Base-by-base conservation (phyloP, 1,140 invertebrate species). In the Ostrea denselamellosa region DNA sequence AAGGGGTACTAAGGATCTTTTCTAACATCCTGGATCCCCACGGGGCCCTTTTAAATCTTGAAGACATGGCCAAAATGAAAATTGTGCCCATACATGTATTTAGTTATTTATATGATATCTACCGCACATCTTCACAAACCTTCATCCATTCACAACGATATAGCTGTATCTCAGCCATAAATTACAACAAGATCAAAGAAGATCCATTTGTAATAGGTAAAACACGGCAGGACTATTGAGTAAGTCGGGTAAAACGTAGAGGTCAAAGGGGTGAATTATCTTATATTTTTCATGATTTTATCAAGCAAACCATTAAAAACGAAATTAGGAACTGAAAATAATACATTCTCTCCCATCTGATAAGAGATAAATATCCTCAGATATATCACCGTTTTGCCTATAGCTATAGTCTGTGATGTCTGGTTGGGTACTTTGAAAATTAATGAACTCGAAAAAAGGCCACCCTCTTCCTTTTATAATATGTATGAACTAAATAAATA, bases 171-270 rank as follows among this genome's bases (percentile, higher is more conserved):
- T 34, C 8, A 34, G 68, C 68, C 28, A 77, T 77, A 77, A 77
- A 77, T 77, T 77, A 28, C 25, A 34, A 77, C 56, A 4, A 77
- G 68, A 77, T 77, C 68, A 77, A 77, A 77, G 68, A 34, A 34
- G 28, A 77, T 9, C 25, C 68, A 34, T 77, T 77, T 77, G 68
- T 77, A 77, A 77, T 77, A 77, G 68, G 68, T 77, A 77, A 77
- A 77, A 77, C 68, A 77, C 28, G 25, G 12, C 25, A 25, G 68
- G 68, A 34, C 68, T 77, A 77, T 77, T 77, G 68, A 77, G 68
- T 77, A 77, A 77, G 68, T 25, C 22, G 25, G 8, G 9, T 28
- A 77, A 28, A 77, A 77, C 68, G 68, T 9, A 34, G 25, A 34
- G 68, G 68, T 77, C 22, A 77, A 77, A 28, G 28, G 25, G 25